Percentiles rank a stretch among this genome's conserved stretches.
Conservation (phyloP, 2,113 vertebrate species). For the Triplophysa rosa region DNA sequence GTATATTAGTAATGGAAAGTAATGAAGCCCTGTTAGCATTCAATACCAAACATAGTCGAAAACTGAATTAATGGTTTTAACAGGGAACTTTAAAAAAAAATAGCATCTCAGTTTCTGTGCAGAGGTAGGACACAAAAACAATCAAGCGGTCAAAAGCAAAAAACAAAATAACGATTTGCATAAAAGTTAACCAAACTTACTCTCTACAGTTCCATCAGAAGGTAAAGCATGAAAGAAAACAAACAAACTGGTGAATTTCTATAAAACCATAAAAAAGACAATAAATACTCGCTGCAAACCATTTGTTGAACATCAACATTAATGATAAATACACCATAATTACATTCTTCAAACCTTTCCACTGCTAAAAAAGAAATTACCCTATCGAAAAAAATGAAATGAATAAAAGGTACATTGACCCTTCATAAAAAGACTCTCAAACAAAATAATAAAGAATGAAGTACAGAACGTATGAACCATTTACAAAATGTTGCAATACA, state of each 20-base stretch:
- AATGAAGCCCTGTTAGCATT: slow-evolving; percentile 21
- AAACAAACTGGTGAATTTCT: slow-evolving; percentile 69
- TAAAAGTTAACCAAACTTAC: slow-evolving; percentile 89
- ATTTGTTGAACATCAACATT: neutral
- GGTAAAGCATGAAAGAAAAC: slow-evolving; percentile 84
- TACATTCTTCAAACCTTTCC: neutral
- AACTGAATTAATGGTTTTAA: slow-evolving; percentile 22
- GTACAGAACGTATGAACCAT: too few species aligned
- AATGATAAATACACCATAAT: neutral
- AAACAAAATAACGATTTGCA: slow-evolving; percentile 59
- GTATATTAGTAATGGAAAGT: slow-evolving; percentile 42
- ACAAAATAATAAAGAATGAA: too few species aligned
- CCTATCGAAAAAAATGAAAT: too few species aligned
- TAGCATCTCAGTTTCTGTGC: neutral
- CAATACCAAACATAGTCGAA: slow-evolving; percentile 1
- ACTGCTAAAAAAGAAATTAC: too few species aligned
- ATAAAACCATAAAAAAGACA: slow-evolving; percentile 23
- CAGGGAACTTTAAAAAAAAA: slow-evolving; percentile 3
- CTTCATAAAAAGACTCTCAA: too few species aligned
- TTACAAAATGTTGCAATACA: neutral
- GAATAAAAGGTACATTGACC: too few species aligned
- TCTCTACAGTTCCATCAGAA: slow-evolving; percentile 97
- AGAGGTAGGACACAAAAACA: slow-evolving; percentile 64
- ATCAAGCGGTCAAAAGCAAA: slow-evolving; percentile 73
- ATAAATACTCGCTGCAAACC: neutral